phyloP scores from a whole-genome alignment of 2,888 invertebrate genomes.

The Eilema caniola region DNA sequence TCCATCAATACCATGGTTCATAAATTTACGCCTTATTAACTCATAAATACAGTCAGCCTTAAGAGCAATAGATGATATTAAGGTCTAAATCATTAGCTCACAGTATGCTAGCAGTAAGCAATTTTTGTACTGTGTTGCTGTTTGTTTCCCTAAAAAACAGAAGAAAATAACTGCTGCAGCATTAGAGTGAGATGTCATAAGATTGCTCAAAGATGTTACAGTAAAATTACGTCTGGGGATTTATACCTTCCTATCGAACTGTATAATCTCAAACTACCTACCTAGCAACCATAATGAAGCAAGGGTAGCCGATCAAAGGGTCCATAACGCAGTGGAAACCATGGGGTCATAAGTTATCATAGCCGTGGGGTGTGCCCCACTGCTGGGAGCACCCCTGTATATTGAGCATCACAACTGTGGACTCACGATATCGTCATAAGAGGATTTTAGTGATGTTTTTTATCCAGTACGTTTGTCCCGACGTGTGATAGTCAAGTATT shows the following conservation, averaged over 20 bases:
- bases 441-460: background rate
- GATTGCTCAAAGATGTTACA: background rate
- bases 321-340: slow-evolving; percentile 1
- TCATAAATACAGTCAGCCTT: background rate
- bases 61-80: no score
- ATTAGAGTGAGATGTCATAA: background rate
- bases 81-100: no score
- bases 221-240: background rate
- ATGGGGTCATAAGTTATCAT: slow-evolving; percentile 7
- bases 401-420: background rate
- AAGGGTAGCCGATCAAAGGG: background rate
- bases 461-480: no score
- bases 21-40: no score
- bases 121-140: no score
- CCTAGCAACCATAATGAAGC: background rate
- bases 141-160: background rate
- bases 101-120: no score
- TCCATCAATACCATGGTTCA: no score
- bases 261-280: slow-evolving; percentile 6
- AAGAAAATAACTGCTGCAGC: background rate
- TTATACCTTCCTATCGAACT: background rate
- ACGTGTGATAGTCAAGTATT: no score
- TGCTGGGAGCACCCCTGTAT: background rate
- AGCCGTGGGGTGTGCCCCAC: background rate
- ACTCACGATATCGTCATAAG: background rate